Evolutionary conservation across 2,888 invertebrate species (phyloP).

Genomic region (Prosapia bicincta): DNA sequence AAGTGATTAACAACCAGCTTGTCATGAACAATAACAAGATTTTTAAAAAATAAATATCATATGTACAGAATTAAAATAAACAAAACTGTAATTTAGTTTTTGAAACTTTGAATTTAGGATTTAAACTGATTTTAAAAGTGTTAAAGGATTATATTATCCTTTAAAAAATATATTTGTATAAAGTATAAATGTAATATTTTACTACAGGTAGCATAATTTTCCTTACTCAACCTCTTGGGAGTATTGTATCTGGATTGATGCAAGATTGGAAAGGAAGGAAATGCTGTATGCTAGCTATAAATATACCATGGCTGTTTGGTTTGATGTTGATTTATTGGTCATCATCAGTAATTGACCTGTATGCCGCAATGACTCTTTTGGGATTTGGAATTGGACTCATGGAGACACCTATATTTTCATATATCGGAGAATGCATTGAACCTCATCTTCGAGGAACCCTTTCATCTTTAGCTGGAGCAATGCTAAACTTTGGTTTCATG

Average conservation of each 20-base stretch:
- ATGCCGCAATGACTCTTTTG: constrained; percentile 63
- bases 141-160: no score
- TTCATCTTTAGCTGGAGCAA: constrained; percentile 57
- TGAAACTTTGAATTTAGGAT: no score
- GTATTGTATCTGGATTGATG: constrained; percentile 66
- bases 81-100: no score
- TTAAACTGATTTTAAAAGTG: no score
- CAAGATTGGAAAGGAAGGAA: constrained; percentile 68
- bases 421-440: constrained; percentile 80
- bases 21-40: no score
- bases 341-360: constrained; percentile 57
- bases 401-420: constrained; percentile 78
- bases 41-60: no score
- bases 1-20: no score
- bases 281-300: constrained; percentile 70
- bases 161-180: no score
- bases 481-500: constrained; percentile 70
- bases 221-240: constrained; percentile 74
- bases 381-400: constrained; percentile 73
- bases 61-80: no score
- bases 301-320: constrained; percentile 66
- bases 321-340: constrained; percentile 73
- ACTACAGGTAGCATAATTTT: constrained; percentile 69
- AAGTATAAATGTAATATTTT: neutral
- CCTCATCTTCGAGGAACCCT: constrained; percentile 71